Evolutionary conservation across 2,797 vertebrate species (phyloP).

Genomic region (Enteromius afrohamiltoni): DNA sequence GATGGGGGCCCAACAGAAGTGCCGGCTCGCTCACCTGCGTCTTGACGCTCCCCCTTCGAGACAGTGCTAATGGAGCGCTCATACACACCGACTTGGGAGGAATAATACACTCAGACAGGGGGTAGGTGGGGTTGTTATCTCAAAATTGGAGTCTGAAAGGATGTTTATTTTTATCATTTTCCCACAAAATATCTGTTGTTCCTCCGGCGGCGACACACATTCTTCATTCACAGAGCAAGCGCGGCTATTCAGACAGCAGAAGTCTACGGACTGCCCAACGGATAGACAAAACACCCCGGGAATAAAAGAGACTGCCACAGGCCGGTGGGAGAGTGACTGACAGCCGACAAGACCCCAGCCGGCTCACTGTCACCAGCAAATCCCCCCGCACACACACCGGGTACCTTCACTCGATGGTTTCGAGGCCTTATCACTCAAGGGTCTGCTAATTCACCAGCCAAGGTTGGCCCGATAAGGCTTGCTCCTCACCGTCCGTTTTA

Average conservation of each 20-base stretch:
- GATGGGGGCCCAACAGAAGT: constrained; percentile 50
- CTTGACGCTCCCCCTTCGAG: constrained; percentile 40
- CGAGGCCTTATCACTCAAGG: constrained; percentile 87
- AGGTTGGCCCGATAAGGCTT: constrained; percentile 83
- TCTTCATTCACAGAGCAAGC: constrained; percentile 77
- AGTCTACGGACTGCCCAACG: constrained; percentile 79
- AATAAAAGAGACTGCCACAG: constrained; percentile 82
- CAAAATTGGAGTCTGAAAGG: constrained; percentile 58
- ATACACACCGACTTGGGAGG: constrained; percentile 59
- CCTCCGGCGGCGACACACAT: constrained; percentile 63
- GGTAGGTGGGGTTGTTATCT: constrained; percentile 57
- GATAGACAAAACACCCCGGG: constrained; percentile 73
- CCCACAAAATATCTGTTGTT: constrained; percentile 55
- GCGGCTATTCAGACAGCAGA: constrained; percentile 79
- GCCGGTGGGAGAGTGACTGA: constrained; percentile 76
- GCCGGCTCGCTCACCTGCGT: constrained; percentile 52
- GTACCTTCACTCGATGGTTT: constrained; percentile 75
- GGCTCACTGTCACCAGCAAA: constrained; percentile 74
- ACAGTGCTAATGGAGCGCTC: constrained; percentile 62
- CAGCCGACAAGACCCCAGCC: constrained; percentile 74
- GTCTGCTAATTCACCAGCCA: constrained; percentile 87
- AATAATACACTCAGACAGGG: constrained; percentile 59
- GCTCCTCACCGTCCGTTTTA: constrained; percentile 63
- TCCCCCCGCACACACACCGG: constrained; percentile 38
- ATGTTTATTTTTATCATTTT: constrained; percentile 67